Evolutionary conservation across 2,888 invertebrate genomes (phyloP).

Genomic region (Blera fallax): DNA sequence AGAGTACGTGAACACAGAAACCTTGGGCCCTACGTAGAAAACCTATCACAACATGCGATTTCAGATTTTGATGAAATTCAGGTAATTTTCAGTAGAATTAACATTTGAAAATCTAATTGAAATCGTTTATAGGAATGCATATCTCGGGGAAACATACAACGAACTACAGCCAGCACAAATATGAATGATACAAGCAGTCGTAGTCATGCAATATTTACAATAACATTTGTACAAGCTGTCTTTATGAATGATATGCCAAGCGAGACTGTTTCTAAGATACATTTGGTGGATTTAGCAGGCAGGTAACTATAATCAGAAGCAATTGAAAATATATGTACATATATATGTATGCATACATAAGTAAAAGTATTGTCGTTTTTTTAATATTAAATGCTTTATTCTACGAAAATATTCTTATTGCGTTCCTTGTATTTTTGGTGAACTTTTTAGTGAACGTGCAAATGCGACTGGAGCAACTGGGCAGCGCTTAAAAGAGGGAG

Average conservation of each 20-base stretch:
- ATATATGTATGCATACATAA: neutral
- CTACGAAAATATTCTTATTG: neutral
- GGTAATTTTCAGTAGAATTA: constrained; percentile 81
- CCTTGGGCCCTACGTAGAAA: constrained; percentile 92
- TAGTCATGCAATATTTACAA: constrained; percentile 95
- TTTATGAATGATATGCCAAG: constrained; percentile 93
- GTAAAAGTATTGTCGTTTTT: too few relatives aligned
- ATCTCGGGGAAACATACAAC: constrained; percentile 90
- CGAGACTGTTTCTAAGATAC: constrained; percentile 94
- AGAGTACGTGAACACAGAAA: constrained; percentile 91
- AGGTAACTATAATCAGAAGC: constrained; percentile 83
- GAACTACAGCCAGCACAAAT: constrained; percentile 94
- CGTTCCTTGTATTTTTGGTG: neutral
- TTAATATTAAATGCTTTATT: too few relatives aligned
- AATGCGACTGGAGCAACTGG: constrained; percentile 96
- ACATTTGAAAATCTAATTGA: neutral
- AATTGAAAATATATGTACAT: neutral
- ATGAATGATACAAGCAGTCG: constrained; percentile 96
- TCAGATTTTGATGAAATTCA: constrained; percentile 93
- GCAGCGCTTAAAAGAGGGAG: constrained; percentile 93
- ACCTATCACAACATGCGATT: constrained; percentile 91
- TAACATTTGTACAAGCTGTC: constrained; percentile 93
- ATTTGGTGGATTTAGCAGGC: constrained; percentile 94
- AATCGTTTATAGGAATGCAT: constrained; percentile 86
- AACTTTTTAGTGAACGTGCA: constrained; percentile 88